A percentile compares a stretch with the other conserved stretches of the same genome.
Evolutionary conservation across 2,888 invertebrate genomes (phyloP).

Genomic region (Suillia variegata): DNA sequence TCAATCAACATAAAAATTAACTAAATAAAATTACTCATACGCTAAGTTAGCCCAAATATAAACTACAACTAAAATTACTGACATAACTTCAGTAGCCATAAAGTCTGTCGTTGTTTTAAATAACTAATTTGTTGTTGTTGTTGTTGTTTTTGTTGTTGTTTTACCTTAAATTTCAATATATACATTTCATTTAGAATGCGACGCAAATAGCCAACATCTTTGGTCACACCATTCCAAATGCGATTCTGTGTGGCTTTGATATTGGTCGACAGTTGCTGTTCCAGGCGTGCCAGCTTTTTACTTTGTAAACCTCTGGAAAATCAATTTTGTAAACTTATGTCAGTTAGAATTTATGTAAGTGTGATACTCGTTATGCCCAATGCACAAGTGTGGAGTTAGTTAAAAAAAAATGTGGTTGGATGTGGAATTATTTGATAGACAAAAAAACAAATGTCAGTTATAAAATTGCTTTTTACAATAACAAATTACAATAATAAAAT

Average conservation of each 20-base stretch:
- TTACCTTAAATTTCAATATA: conserved; percentile 79
- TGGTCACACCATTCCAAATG: conserved; percentile 77
- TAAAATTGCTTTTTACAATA: too few relatives aligned
- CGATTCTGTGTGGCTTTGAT: conserved; percentile 79
- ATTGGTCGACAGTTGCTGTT: conserved; percentile 77
- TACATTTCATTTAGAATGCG: conserved; percentile 82
- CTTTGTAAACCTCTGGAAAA: conserved; percentile 64
- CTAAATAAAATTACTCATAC: not conserved
- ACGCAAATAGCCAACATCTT: conserved; percentile 74
- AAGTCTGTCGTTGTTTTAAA: too few relatives aligned
- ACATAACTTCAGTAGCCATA: too few relatives aligned
- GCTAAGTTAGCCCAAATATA: not conserved
- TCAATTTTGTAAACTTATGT: conserved; percentile 37
- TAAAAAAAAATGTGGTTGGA: too few relatives aligned
- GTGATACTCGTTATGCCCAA: too few relatives aligned
- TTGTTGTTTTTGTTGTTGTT: too few relatives aligned
- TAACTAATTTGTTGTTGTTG: not conserved
- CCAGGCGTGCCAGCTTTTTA: conserved; percentile 74
- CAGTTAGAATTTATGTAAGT: conserved; percentile 18
- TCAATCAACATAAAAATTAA: not conserved
- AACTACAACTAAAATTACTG: not conserved
- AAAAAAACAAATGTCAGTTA: too few relatives aligned
- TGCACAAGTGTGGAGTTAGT: too few relatives aligned
- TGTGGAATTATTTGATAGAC: too few relatives aligned
- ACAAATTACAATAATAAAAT: too few relatives aligned